These are phyloP conservation scores for Ichneumon xanthorius DNA, from an alignment of 2,888 invertebrate genomes.

Conservation along the genomic window DNA sequence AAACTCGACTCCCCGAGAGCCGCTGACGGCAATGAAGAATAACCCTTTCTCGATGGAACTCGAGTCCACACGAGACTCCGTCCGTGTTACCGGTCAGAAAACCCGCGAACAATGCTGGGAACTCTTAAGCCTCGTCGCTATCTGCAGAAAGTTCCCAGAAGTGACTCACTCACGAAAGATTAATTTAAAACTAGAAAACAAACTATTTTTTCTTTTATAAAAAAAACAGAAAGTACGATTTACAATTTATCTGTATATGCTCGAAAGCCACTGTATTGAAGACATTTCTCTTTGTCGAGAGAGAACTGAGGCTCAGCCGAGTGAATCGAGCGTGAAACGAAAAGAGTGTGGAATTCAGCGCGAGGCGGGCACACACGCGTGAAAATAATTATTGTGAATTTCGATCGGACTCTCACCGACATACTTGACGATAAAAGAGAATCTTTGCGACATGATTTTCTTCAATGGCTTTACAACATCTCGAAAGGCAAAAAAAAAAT, in stretches of 20 bases:
- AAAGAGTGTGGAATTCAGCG: conserved; percentile 74
- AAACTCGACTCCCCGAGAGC: conserved; percentile 46
- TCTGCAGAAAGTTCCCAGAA: conserved; percentile 4
- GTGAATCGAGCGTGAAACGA: conserved; percentile 64
- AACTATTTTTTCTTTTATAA: background rate
- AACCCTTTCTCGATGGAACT: conserved; percentile 25
- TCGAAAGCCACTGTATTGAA: conserved; percentile 11
- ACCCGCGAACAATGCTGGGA: conserved; percentile 11
- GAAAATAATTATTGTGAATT: conserved; percentile 70
- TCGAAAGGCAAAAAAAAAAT: too few relatives aligned
- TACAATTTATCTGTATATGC: conserved; percentile 11
- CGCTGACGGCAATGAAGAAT: conserved; percentile 44
- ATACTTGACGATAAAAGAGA: conserved; percentile 31
- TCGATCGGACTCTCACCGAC: conserved; percentile 45
- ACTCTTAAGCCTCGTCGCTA: background rate
- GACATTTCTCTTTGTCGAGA: conserved; percentile 50
- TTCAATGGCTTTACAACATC: background rate
- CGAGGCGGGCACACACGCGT: conserved; percentile 79
- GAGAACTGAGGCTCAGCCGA: conserved; percentile 43
- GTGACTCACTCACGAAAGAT: conserved; percentile 23
- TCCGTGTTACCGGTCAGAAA: conserved; percentile 20
- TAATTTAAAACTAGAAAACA: conserved; percentile 52
- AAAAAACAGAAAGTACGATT: conserved; percentile 49
- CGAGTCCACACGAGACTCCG: conserved; percentile 19
- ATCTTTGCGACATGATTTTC: background rate